A percentile compares a stretch with the other conserved stretches of the same genome.
phyloP scores from a whole-genome alignment of 2,113 vertebrate species.

The Paraplagusia blochii region DNA sequence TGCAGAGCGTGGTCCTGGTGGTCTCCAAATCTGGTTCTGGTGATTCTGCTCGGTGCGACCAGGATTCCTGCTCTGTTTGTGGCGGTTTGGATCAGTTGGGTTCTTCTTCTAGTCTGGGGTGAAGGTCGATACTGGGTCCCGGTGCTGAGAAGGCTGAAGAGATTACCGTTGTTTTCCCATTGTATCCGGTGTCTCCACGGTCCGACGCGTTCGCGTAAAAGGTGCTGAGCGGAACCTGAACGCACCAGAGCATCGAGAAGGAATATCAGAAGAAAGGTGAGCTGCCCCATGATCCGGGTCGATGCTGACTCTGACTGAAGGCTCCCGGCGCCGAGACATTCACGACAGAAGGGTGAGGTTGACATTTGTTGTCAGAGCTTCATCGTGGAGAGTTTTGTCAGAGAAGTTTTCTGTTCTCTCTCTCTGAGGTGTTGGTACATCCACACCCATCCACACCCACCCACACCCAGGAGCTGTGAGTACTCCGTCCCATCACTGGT shows the following conservation, averaged over 20 bases:
- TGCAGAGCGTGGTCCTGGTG: conserved; percentile 1
- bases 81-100: conserved; percentile 52
- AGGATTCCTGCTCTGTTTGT: conserved; percentile 15
- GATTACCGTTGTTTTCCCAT: conserved; percentile 73
- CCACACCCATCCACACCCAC: not conserved
- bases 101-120: conserved; percentile 32
- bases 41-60: conserved; percentile 16
- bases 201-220: conserved; percentile 24
- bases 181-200: conserved; percentile 70
- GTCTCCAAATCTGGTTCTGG: conserved; percentile 13
- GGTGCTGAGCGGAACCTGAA: conserved; percentile 57
- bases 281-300: conserved; percentile 47
- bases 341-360: conserved; percentile 13
- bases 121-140: conserved; percentile 66
- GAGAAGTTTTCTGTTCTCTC: not conserved
- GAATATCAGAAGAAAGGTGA: conserved; percentile 7
- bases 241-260: conserved; percentile 40
- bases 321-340: conserved; percentile 5
- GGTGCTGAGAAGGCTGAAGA: conserved; percentile 73
- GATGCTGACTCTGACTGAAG: not conserved
- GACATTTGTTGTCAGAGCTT: conserved; percentile 35
- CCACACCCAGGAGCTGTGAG: not conserved
- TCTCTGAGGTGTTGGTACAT: not conserved
- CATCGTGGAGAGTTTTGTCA: not conserved
- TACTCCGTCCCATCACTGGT: not conserved